Evolutionary conservation across 2,113 vertebrate species (phyloP).

Genomic region (Notarius quadriscutis): DNA sequence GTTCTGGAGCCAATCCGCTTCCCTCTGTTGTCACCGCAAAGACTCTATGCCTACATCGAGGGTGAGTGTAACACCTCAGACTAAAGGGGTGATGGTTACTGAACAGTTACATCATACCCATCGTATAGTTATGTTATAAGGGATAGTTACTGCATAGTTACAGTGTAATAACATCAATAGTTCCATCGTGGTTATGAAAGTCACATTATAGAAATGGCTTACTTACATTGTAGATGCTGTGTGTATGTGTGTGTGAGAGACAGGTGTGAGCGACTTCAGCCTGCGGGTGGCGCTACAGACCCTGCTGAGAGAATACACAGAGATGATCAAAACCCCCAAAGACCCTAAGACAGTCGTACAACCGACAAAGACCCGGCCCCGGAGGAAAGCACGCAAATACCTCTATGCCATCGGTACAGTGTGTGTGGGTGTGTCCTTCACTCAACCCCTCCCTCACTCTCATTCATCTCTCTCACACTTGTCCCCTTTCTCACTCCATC

Average conservation of each 20-base stretch:
- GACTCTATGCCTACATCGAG: slow-evolving; percentile 92
- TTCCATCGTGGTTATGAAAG: background rate
- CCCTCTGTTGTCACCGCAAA: slow-evolving; percentile 87
- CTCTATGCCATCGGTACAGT: slow-evolving; percentile 92
- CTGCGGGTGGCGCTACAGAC: slow-evolving; percentile 96
- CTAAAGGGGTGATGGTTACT: background rate
- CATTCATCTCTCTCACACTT: slow-evolving; percentile 35
- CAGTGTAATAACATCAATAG: too few species aligned
- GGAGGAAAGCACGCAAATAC: slow-evolving; percentile 96
- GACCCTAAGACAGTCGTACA: slow-evolving; percentile 89
- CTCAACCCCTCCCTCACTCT: background rate
- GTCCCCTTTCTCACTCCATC: slow-evolving; percentile 28
- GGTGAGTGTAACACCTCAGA: slow-evolving; percentile 67
- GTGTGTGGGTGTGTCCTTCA: slow-evolving; percentile 28
- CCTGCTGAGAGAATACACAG: slow-evolving; percentile 93
- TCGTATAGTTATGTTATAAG: background rate
- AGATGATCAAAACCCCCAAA: slow-evolving; percentile 88
- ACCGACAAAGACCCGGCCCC: slow-evolving; percentile 85
- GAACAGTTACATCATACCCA: background rate
- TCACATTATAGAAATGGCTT: background rate
- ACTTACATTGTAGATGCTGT: background rate
- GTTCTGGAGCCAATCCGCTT: slow-evolving; percentile 92
- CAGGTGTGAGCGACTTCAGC: slow-evolving; percentile 93
- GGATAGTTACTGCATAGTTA: background rate
- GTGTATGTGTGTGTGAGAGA: background rate